These are phyloP conservation scores for Eristalis intricaria DNA, from an alignment of 2,888 invertebrate genomes.

Conservation along the genomic window DNA sequence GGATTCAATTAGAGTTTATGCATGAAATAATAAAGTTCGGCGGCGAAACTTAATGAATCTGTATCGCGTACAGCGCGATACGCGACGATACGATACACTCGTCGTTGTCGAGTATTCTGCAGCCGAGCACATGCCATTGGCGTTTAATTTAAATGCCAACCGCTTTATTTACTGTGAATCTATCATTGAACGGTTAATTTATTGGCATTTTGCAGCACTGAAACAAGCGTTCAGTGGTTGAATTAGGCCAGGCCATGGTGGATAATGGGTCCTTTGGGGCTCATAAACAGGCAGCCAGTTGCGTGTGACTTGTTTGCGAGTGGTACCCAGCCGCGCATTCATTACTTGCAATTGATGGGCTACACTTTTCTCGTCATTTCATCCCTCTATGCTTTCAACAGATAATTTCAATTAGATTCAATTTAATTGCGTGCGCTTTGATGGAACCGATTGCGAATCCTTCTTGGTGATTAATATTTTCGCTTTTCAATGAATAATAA, in stretches of 20 bases:
- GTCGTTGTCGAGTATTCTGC: background rate
- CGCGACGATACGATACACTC: background rate
- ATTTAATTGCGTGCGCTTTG: no score
- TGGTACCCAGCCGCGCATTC: no score
- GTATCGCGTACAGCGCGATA: no score
- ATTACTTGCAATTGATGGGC: no score
- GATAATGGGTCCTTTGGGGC: conserved; percentile 8
- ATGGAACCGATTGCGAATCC: no score
- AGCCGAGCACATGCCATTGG: background rate
- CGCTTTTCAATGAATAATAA: no score
- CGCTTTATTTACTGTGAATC: conserved; percentile 52
- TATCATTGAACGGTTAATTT: conserved; percentile 52
- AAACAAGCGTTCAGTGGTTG: conserved; percentile 31
- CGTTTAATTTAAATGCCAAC: conserved; percentile 39
- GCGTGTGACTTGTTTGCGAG: no score
- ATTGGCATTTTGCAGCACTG: conserved; percentile 25
- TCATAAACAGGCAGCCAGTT: no score
- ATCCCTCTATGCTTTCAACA: no score
- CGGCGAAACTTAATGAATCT: conserved; percentile 39
- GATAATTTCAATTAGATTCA: no score
- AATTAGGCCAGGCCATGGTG: conserved; percentile 48
- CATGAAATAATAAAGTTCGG: conserved; percentile 36
- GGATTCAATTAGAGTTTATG: conserved; percentile 54
- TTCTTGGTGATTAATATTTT: no score
- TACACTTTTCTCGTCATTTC: no score